These are phyloP conservation scores for Lottia gigantea DNA, from an alignment of 2,888 invertebrate species.

Conservation along the genomic window DNA sequence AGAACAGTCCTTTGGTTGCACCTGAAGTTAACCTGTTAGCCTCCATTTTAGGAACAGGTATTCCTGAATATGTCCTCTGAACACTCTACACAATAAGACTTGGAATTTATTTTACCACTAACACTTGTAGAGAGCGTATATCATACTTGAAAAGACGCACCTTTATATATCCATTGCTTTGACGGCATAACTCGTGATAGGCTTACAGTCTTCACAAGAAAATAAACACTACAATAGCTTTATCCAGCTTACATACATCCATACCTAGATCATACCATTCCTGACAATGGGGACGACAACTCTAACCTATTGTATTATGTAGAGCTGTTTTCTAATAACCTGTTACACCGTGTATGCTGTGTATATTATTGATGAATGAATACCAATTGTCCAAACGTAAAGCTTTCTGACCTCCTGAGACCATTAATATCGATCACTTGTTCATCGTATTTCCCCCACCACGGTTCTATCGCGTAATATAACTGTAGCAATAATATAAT, in stretches of 20 bases:
- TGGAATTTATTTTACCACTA: too few species aligned
- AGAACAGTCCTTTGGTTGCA: neutral
- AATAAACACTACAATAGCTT: too few species aligned
- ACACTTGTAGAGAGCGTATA: too few species aligned
- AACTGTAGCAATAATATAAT: constrained; percentile 1
- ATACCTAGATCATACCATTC: neutral
- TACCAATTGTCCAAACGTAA: constrained; percentile 8
- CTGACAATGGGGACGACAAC: neutral
- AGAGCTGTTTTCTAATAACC: too few species aligned
- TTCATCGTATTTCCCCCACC: neutral
- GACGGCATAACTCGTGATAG: too few species aligned
- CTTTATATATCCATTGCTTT: too few species aligned
- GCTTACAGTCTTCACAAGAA: too few species aligned
- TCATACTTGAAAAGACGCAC: too few species aligned
- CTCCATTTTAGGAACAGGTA: neutral
- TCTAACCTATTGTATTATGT: neutral
- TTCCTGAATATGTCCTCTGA: too few species aligned
- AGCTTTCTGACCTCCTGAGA: constrained; percentile 6
- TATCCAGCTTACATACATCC: too few species aligned
- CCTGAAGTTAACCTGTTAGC: neutral
- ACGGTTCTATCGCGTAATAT: neutral
- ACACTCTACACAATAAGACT: too few species aligned
- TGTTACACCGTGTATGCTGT: neutral
- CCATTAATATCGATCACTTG: neutral
- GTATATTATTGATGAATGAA: constrained; percentile 5